phyloP scores from a whole-genome alignment of 1,140 invertebrate genomes.

The Nilaparvata lugens region DNA sequence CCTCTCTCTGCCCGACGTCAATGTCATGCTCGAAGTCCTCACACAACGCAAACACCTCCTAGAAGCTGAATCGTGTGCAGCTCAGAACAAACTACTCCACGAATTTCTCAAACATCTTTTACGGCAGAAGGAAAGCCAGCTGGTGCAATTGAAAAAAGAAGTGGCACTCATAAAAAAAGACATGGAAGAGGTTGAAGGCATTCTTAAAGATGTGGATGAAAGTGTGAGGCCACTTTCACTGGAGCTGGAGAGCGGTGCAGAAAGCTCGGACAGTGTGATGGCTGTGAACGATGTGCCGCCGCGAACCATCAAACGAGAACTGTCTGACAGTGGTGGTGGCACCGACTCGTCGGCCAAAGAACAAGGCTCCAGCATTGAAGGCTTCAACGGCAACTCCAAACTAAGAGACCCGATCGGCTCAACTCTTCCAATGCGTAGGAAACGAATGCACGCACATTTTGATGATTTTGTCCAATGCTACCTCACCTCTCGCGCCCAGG shows the following conservation, averaged over 20 bases:
- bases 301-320: conserved; percentile 3
- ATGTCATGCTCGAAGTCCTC: conserved; percentile 70
- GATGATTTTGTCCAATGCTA: conserved; percentile 86
- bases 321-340: conserved; percentile 23
- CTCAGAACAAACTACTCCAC: conserved; percentile 69
- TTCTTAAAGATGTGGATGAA: conserved; percentile 55
- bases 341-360: conserved; percentile 15
- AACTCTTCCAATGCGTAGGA: conserved; percentile 54
- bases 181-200: conserved; percentile 66
- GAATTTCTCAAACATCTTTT: conserved; percentile 75
- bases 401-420: conserved; percentile 28
- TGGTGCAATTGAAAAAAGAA: conserved; percentile 55
- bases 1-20: conserved; percentile 68
- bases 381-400: conserved; percentile 40
- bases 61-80: conserved; percentile 66
- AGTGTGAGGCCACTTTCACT: not conserved
- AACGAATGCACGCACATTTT: conserved; percentile 77
- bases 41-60: conserved; percentile 67
- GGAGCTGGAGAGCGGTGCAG: conserved; percentile 12
- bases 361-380: conserved; percentile 27
- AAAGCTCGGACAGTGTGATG: conserved; percentile 10
- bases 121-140: conserved; percentile 64
- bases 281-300: not conserved
- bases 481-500: conserved; percentile 63
- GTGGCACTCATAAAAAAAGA: conserved; percentile 70